Evolutionary conservation across 2,888 invertebrate species (phyloP).

Genomic region (Spicauda simplicius): DNA sequence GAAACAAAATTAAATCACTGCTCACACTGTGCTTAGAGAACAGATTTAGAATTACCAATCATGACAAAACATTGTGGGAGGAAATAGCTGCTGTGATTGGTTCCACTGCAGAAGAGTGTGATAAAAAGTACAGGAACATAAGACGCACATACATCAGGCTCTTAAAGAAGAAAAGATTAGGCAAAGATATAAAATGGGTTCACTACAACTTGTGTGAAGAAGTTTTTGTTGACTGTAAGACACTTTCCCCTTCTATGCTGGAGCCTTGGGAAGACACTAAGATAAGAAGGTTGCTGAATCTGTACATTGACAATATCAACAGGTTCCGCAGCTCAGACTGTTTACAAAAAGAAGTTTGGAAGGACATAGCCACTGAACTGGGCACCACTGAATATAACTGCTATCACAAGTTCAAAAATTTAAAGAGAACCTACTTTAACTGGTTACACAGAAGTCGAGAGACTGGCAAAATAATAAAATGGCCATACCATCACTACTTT

Average conservation of each 20-base stretch:
- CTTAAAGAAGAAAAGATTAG: constrained; percentile 70
- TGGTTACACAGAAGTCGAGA: constrained; percentile 64
- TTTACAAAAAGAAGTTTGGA: constrained; percentile 76
- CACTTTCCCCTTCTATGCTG: constrained; percentile 57
- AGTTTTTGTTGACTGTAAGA: constrained; percentile 70
- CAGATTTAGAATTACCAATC: constrained; percentile 53
- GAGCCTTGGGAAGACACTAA: constrained; percentile 76
- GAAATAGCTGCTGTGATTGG: constrained; percentile 65
- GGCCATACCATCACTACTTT: constrained; percentile 74
- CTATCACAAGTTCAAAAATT: constrained; percentile 76
- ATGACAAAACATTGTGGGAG: constrained; percentile 63
- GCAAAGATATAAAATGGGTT: constrained; percentile 75
- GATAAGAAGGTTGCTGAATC: constrained; percentile 60
- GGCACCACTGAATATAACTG: constrained; percentile 73
- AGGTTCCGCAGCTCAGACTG: constrained; percentile 63
- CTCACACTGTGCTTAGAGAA: constrained; percentile 67
- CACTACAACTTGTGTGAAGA: constrained; percentile 72
- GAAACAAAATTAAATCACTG: constrained; percentile 66
- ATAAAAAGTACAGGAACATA: constrained; percentile 69
- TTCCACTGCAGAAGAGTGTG: constrained; percentile 66
- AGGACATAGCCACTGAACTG: constrained; percentile 65
- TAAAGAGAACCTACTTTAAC: constrained; percentile 72
- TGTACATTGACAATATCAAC: constrained; percentile 70
- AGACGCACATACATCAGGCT: constrained; percentile 71
- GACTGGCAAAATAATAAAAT: constrained; percentile 66